phyloP scores from a whole-genome alignment of 2,797 vertebrate species.

The Miichthys miiuy region DNA sequence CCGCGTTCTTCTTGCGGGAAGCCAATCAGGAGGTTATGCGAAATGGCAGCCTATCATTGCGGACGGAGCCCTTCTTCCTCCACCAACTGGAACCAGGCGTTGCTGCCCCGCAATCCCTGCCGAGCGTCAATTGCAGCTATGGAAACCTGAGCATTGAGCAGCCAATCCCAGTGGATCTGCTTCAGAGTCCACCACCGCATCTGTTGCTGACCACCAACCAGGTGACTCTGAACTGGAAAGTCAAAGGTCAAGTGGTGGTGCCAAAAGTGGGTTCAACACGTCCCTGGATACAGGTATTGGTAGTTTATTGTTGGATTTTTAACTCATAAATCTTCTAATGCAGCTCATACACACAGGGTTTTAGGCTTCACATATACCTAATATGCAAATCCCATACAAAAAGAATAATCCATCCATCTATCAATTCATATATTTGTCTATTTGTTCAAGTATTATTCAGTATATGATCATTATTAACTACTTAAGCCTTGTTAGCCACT shows the following conservation, averaged over 20 bases:
- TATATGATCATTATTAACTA: not conserved
- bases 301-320: not conserved
- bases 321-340: not conserved
- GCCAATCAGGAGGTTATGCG: constrained; percentile 94
- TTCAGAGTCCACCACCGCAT: constrained; percentile 84
- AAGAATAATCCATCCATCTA: not conserved
- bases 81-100: constrained; percentile 83
- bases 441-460: not conserved
- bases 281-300: constrained; percentile 88
- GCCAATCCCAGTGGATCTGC: constrained; percentile 86
- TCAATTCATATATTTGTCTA: not conserved
- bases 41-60: constrained; percentile 92
- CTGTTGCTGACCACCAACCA: constrained; percentile 81
- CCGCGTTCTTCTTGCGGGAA: constrained; percentile 93
- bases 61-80: constrained; percentile 92
- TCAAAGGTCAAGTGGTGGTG: constrained; percentile 91
- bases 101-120: constrained; percentile 71
- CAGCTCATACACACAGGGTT: not conserved
- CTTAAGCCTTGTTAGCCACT: not conserved
- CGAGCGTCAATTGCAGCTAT: constrained; percentile 91
- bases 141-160: constrained; percentile 90
- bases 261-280: constrained; percentile 88
- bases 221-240: constrained; percentile 92
- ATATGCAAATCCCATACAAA: not conserved
- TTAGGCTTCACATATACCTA: not conserved